Evolutionary conservation across 2,797 vertebrate species (phyloP), one percentile per base, ranked within the genome.

Genomic region (Malurus splendens): DNA sequence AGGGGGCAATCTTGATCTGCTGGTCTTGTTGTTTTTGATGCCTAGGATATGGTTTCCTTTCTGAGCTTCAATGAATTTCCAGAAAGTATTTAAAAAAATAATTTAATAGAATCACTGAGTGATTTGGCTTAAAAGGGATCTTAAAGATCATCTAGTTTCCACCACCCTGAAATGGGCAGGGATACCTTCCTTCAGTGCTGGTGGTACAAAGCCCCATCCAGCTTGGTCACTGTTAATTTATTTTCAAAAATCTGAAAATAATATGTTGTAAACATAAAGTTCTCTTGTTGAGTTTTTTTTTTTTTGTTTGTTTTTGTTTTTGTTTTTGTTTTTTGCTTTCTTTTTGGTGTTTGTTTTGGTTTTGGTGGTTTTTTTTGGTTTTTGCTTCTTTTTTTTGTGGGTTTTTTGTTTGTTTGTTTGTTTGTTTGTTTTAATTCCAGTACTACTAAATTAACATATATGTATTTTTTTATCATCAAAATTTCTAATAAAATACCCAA

Each of bases 141-240:
- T 45, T 30, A 52, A 78, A 52, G 5, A 44, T 32, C 17, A 38
- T 19, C 11, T 65, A 19, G 8, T 39, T 72, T 50, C 20, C 18
- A 0, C 0, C 8, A 33, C 6, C 3, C 7, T 59, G 28, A 8
- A 51, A 14, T 22, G 8, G 9, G 5, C 9, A 22, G 14, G 14
- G 24, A 22, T 38, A 18, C 2, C 9, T 39, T 65, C 28, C 11
- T 78, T 44, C 39, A 45, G 24, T 24, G 5, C 30, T 19, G 10
- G 14, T 41, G 25, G n/a, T 8, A 52, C 18, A 47, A 79, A 72
- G 25, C 8, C 10, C 19, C 15, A 30, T 41, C 8, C 25, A 65
- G 22, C 20, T 18, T 47, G 10, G 7, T 16, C 4, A 30, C 19
- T 36, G 6, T 6, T 50, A 8, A 41, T 30, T 55, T 67, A 27